phyloP scores from a whole-genome alignment of 1,140 invertebrate species.

The Dendroctonus ponderosae region DNA sequence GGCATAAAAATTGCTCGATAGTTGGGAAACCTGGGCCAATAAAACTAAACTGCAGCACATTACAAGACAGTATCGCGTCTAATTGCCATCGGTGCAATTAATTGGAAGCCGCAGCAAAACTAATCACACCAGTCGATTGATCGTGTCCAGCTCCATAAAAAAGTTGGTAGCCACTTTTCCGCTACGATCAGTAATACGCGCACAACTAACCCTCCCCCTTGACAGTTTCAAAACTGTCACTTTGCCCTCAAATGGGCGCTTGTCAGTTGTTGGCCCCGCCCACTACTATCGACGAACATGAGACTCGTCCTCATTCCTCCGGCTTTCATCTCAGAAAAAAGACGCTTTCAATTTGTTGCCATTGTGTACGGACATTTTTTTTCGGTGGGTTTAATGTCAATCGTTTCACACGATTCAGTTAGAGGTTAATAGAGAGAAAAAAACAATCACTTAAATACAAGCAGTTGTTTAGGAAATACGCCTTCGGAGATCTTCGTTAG shows the following conservation, averaged over 20 bases:
- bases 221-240: too few relatives aligned
- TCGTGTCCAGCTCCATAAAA: too few relatives aligned
- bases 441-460: neutral
- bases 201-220: too few relatives aligned
- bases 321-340: conserved; percentile 4
- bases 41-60: neutral
- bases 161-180: too few relatives aligned
- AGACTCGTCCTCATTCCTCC: too few relatives aligned
- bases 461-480: neutral
- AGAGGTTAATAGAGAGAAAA: neutral
- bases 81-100: conserved; percentile 1
- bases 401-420: too few relatives aligned
- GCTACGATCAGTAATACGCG: too few relatives aligned
- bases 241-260: too few relatives aligned
- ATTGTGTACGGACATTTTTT: conserved; percentile 5
- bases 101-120: neutral
- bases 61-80: neutral
- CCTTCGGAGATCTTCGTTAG: neutral
- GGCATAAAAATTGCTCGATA: neutral
- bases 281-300: too few relatives aligned
- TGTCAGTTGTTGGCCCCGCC: too few relatives aligned
- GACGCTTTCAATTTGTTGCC: conserved; percentile 28
- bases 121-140: too few relatives aligned
- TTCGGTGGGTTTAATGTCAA: too few relatives aligned
- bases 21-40: neutral